Evolutionary conservation across 2,113 vertebrate genomes (phyloP).

Genomic region (Seriola dumerili): DNA sequence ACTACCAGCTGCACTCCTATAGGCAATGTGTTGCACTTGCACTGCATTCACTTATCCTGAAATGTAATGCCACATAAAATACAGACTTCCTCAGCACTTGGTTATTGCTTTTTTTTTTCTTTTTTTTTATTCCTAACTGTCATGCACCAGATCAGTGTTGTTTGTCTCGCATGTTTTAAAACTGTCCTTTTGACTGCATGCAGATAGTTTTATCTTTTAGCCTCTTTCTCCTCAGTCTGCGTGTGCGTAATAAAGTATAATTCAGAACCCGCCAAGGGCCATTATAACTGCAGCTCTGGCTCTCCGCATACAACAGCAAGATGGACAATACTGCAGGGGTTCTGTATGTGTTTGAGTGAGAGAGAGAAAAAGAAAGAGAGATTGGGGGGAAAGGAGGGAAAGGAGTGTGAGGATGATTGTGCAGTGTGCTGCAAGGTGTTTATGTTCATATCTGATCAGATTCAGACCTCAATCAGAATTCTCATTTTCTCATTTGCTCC

Average conservation of each 20-base stretch:
- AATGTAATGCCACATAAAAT: conserved; percentile 28
- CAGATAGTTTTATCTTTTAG: conserved; percentile 16
- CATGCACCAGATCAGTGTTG: conserved; percentile 1
- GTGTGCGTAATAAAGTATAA: conserved; percentile 38
- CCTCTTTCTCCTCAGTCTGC: conserved; percentile 3
- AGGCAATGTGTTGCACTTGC: conserved; percentile 7
- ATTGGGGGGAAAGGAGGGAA: background rate
- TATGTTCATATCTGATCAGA: conserved; percentile 67
- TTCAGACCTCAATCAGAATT: conserved; percentile 64
- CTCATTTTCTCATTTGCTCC: conserved; percentile 66
- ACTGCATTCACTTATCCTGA: conserved; percentile 19
- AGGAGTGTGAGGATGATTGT: conserved; percentile 4
- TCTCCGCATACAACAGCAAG: conserved; percentile 37
- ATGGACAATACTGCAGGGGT: conserved; percentile 26
- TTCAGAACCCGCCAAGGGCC: conserved; percentile 24
- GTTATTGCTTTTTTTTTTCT: conserved; percentile 21
- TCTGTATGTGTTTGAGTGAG: background rate
- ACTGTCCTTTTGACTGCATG: background rate
- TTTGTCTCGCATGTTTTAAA: conserved; percentile 36
- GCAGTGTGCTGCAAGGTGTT: conserved; percentile 49
- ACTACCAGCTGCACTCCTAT: conserved; percentile 8
- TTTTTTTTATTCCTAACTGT: conserved; percentile 15
- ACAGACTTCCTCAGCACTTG: conserved; percentile 35
- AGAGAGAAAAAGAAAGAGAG: background rate
- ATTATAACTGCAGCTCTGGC: conserved; percentile 46